Evolutionary conservation across 2,113 vertebrate genomes (phyloP).

Genomic region (Panthera tigris): DNA sequence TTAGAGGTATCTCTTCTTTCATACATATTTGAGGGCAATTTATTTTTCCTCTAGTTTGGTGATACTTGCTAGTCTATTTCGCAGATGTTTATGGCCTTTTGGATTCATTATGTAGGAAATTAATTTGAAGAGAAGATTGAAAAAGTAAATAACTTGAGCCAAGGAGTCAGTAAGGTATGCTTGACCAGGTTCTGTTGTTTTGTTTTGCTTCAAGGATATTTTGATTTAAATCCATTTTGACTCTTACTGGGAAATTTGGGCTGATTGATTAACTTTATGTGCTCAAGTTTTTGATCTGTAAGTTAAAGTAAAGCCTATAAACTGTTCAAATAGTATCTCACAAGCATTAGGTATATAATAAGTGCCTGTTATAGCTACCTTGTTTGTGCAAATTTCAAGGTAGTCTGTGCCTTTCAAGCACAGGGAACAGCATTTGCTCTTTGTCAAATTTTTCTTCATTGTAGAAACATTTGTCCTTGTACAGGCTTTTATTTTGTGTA

Average conservation of each 20-base stretch:
- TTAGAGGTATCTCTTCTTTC: background rate
- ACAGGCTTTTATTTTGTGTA: background rate
- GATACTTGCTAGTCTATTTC: background rate
- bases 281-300: background rate
- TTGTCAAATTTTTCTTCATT: background rate
- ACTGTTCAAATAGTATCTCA: background rate
- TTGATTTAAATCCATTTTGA: constrained; percentile 16
- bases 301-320: background rate
- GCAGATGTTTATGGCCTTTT: background rate
- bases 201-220: background rate
- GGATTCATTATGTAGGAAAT: background rate
- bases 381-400: background rate
- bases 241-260: background rate
- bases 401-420: background rate
- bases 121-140: background rate
- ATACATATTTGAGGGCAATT: background rate
- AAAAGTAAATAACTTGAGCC: background rate
- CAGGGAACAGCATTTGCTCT: background rate
- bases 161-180: background rate
- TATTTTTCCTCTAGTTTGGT: background rate
- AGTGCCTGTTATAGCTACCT: background rate
- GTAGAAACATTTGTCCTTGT: background rate
- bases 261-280: background rate
- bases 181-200: background rate
- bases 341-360: background rate